Percentiles rank a stretch among this genome's conserved stretches.
Conservation (phyloP, 2,888 invertebrate genomes). For the Drosophila atripex region DNA sequence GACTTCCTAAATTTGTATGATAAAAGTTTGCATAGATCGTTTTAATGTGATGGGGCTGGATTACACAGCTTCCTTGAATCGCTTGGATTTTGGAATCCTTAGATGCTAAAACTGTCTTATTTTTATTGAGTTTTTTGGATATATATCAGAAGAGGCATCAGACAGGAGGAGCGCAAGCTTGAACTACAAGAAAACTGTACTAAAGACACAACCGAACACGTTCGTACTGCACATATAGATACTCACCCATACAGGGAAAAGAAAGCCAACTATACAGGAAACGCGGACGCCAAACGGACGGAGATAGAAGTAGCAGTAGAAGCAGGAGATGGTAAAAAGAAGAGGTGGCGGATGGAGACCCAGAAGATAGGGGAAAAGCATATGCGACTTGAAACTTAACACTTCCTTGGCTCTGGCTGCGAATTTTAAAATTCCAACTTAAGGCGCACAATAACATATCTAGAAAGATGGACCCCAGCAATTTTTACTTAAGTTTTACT, state of each 20-base stretch:
- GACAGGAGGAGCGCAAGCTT: constrained; percentile 13
- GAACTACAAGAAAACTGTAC: constrained; percentile 62
- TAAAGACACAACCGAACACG: constrained; percentile 73
- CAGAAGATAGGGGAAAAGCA: constrained; percentile 23
- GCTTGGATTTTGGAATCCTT: constrained; percentile 24
- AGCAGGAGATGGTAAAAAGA: constrained; percentile 1
- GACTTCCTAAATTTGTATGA: neutral
- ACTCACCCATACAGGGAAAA: constrained; percentile 20
- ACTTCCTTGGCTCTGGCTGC: constrained; percentile 68
- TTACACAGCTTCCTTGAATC: constrained; percentile 24
- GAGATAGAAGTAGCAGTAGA: constrained; percentile 29
- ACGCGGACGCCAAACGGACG: constrained; percentile 52
- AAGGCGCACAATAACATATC: constrained; percentile 58
- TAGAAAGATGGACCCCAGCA: constrained; percentile 7
- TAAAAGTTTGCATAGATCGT: neutral
- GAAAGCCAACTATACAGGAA: constrained; percentile 34
- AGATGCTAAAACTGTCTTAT: constrained; percentile 23
- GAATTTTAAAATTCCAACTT: constrained; percentile 76
- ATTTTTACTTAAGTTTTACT: too few species aligned
- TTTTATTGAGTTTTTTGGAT: constrained; percentile 3
- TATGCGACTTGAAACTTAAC: constrained; percentile 65
- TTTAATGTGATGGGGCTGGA: constrained; percentile 15
- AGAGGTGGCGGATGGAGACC: constrained; percentile 17
- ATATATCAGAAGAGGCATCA: constrained; percentile 8
- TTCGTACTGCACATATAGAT: constrained; percentile 47